Conservation (phyloP, 2,797 vertebrate genomes). For the Lerista edwardsae region DNA sequence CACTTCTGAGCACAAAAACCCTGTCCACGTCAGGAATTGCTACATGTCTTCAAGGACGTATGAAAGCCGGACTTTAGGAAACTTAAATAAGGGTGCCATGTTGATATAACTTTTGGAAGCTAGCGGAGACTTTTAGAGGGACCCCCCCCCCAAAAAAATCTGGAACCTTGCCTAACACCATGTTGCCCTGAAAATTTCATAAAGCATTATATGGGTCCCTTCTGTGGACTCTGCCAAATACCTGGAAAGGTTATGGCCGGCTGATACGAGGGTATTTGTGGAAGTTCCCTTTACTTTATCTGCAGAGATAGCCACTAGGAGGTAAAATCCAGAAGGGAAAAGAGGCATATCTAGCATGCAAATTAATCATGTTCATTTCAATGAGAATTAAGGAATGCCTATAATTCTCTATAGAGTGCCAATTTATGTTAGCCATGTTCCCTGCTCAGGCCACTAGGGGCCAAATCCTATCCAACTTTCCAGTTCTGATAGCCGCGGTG, state of each 20-base stretch:
- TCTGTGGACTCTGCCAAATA: neutral
- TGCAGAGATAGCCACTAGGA: neutral
- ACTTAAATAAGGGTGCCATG: neutral
- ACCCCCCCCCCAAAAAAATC: neutral
- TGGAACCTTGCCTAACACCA: too few relatives aligned
- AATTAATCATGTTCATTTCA: too few relatives aligned
- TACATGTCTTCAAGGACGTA: neutral
- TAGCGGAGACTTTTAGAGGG: neutral
- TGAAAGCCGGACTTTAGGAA: neutral
- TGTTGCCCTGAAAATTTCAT: neutral
- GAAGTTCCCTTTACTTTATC: neutral
- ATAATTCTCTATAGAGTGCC: too few relatives aligned
- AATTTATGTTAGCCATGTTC: too few relatives aligned
- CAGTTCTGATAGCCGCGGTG: too few relatives aligned
- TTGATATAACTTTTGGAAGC: neutral
- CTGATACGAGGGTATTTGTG: neutral
- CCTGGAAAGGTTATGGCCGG: neutral
- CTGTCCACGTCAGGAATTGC: too few relatives aligned
- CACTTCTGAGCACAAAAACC: neutral
- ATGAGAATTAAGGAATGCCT: too few relatives aligned
- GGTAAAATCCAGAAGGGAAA: neutral
- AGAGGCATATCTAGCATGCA: neutral
- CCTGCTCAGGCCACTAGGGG: too few relatives aligned
- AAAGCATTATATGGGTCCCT: neutral
- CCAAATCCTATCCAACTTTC: too few relatives aligned